Percentiles rank a stretch among this genome's conserved stretches.
Evolutionary conservation across 2,797 vertebrate species (phyloP).

Genomic region (Gallinago nigripennis): DNA sequence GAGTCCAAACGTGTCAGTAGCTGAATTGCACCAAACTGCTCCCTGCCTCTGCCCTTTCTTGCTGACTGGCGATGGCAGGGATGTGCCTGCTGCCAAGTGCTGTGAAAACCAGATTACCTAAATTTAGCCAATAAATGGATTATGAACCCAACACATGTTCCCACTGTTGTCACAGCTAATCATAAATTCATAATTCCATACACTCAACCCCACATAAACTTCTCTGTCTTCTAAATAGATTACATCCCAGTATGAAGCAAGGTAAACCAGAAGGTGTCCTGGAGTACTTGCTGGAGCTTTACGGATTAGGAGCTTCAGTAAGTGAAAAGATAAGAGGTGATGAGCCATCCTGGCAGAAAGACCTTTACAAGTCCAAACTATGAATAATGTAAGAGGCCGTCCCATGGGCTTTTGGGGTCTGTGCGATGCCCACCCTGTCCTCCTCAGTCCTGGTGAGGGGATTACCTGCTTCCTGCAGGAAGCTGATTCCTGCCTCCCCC

Average conservation of each 20-base stretch:
- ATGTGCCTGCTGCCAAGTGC: conserved; percentile 52
- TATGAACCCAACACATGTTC: conserved; percentile 50
- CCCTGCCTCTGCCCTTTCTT: neutral
- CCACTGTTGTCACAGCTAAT: conserved; percentile 45
- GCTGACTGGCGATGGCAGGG: neutral
- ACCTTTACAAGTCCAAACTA: neutral
- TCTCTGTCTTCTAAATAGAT: conserved; percentile 7
- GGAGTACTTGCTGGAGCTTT: neutral
- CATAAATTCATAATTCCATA: conserved; percentile 34
- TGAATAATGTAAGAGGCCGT: neutral
- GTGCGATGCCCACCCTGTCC: neutral
- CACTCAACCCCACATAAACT: conserved; percentile 6
- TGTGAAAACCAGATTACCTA: conserved; percentile 59
- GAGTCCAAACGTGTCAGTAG: neutral
- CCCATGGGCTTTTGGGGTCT: neutral
- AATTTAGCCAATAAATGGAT: conserved; percentile 65
- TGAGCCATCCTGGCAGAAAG: neutral
- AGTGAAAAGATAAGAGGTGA: neutral
- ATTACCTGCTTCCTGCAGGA: neutral
- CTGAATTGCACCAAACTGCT: neutral
- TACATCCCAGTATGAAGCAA: neutral
- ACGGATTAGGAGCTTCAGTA: rapidly evolving
- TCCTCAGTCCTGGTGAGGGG: neutral
- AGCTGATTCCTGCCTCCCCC: neutral
- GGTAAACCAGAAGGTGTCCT: neutral